Percentiles rank a stretch among this genome's conserved stretches.
phyloP scores from a whole-genome alignment of 2,113 vertebrate species.

The Girardinichthys multiradiatus region DNA sequence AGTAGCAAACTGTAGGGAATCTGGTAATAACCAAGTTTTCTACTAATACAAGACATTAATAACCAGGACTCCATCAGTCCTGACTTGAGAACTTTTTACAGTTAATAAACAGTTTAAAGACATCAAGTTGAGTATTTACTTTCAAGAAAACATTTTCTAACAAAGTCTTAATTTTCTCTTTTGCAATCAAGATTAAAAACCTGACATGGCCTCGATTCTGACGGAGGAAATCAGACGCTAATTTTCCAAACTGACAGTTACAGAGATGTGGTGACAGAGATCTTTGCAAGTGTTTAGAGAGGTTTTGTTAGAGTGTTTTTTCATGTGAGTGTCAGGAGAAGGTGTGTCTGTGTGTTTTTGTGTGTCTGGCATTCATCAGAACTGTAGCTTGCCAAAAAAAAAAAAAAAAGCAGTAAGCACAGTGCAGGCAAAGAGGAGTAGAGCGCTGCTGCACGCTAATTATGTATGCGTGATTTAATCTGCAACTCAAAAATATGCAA shows the following conservation, averaged over 20 bases:
- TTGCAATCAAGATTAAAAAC: constrained; percentile 57
- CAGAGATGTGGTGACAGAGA: constrained; percentile 27
- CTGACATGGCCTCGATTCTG: constrained; percentile 59
- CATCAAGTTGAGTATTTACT: no score
- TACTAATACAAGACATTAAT: no score
- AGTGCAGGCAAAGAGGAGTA: constrained; percentile 73
- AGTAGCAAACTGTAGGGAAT: no score
- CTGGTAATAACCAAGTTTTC: no score
- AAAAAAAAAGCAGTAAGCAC: constrained; percentile 60
- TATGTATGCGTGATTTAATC: constrained; percentile 99
- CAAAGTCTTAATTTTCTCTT: constrained; percentile 1
- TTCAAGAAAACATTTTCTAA: no score
- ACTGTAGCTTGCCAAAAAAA: constrained; percentile 62
- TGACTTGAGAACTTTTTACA: no score
- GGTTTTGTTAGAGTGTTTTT: constrained; percentile 45
- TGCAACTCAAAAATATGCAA: constrained; percentile 99
- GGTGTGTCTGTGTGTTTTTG: constrained; percentile 62
- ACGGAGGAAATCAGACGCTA: constrained; percentile 57
- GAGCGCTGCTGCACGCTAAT: constrained; percentile 82
- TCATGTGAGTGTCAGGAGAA: constrained; percentile 53
- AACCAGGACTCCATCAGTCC: no score
- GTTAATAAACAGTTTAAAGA: no score
- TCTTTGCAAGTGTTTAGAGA: constrained; percentile 55
- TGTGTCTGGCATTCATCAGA: constrained; percentile 68
- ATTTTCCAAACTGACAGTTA: constrained; percentile 62